These are phyloP conservation scores for Ceramica pisi DNA, from an alignment of 2,888 invertebrate species.

Conservation along the genomic window DNA sequence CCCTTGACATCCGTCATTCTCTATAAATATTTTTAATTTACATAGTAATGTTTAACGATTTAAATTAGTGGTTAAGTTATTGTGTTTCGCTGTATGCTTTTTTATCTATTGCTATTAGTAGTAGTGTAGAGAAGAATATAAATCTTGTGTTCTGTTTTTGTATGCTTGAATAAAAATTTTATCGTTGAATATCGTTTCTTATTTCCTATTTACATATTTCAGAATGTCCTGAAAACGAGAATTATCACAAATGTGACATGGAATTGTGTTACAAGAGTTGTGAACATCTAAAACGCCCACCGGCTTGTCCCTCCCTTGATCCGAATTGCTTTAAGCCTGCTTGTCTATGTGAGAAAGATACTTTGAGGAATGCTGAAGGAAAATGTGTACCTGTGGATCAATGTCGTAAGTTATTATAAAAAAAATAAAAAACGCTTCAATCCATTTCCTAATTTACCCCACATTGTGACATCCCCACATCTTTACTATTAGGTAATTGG, in stretches of 20 bases:
- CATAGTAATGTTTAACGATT: not conserved
- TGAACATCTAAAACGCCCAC: constrained; percentile 27
- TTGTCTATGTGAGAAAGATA: constrained; percentile 26
- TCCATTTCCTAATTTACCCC: not conserved
- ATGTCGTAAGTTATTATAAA: constrained; percentile 51
- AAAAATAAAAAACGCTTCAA: not conserved
- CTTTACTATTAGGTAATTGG: not conserved
- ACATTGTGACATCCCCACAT: not conserved
- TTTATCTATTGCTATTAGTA: too few relatives aligned
- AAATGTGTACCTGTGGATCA: constrained; percentile 28
- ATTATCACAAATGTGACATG: constrained; percentile 40
- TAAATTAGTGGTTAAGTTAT: not conserved
- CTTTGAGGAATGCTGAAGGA: constrained; percentile 24
- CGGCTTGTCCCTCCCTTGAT: constrained; percentile 17
- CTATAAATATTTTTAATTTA: not conserved
- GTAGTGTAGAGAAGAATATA: not conserved
- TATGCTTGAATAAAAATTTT: not conserved
- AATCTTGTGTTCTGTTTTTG: not conserved
- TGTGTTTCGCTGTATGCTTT: too few relatives aligned
- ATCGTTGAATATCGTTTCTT: not conserved
- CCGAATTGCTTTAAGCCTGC: constrained; percentile 21
- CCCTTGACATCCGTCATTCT: not conserved
- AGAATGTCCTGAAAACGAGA: constrained; percentile 45
- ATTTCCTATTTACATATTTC: constrained; percentile 27
- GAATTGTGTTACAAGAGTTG: constrained; percentile 50